A percentile compares a stretch with the other conserved stretches of the same genome.
Conservation (phyloP, 2,888 invertebrate genomes). For the Protula sp. region DNA sequence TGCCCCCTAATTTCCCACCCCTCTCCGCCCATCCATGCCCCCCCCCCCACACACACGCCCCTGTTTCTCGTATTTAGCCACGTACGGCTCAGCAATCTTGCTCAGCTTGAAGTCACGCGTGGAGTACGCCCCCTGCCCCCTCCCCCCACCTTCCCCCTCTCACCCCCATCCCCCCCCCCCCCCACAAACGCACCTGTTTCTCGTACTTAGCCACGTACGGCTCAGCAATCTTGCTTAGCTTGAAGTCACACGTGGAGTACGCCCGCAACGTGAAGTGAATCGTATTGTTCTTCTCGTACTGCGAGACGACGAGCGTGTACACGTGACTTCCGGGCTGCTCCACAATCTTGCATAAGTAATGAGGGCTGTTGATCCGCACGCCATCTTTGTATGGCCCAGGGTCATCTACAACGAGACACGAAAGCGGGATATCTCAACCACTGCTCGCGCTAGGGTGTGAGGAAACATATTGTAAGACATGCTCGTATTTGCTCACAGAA, state of each 20-base stretch:
- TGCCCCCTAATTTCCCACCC: too few relatives aligned
- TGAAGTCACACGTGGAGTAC: conserved; percentile 78
- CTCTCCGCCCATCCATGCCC: too few relatives aligned
- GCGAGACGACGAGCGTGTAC: conserved; percentile 70
- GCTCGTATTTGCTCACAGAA: too few relatives aligned
- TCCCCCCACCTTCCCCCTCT: too few relatives aligned
- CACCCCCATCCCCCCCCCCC: too few relatives aligned
- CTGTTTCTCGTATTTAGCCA: conserved; percentile 60
- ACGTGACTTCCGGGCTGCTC: conserved; percentile 55
- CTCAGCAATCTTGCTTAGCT: conserved; percentile 68
- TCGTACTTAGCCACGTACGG: conserved; percentile 61
- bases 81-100: conserved; percentile 70
- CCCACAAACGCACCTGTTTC: conserved; percentile 60
- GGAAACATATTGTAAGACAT: too few relatives aligned
- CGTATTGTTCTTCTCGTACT: conserved; percentile 86
- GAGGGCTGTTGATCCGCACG: conserved; percentile 91
- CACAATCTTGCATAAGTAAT: conserved; percentile 87
- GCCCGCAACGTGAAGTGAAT: conserved; percentile 85
- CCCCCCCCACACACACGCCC: conserved; percentile 56
- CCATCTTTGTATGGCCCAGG: conserved; percentile 89
- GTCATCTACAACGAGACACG: too few relatives aligned
- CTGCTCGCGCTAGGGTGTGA: too few relatives aligned
- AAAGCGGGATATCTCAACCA: too few relatives aligned
- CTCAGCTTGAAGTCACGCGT: conserved; percentile 71
- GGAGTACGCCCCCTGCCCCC: too few relatives aligned